These are phyloP conservation scores for Agrypnus murinus DNA, from an alignment of 2,888 invertebrate genomes.

Conservation along the genomic window DNA sequence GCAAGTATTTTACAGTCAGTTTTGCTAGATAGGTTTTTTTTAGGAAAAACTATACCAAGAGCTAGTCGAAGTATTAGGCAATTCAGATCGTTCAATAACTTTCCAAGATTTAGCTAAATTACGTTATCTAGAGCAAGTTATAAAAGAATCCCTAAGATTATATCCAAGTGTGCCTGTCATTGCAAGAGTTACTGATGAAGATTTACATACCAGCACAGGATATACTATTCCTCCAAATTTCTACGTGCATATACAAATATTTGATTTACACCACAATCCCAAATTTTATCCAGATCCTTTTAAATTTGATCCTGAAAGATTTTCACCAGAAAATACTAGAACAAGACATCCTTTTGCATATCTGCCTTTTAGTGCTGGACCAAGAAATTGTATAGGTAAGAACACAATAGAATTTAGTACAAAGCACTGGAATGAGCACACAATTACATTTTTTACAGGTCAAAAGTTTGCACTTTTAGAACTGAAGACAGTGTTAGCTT, in stretches of 20 bases:
- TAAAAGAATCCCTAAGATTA: conserved; percentile 78
- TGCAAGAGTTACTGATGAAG: conserved; percentile 70
- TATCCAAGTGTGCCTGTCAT: conserved; percentile 81
- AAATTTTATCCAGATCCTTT: conserved; percentile 78
- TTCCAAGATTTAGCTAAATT: conserved; percentile 76
- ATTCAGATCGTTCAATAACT: conserved; percentile 71
- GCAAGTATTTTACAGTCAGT: no score
- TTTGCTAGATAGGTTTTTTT: no score
- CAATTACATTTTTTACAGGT: conserved; percentile 70
- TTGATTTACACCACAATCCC: conserved; percentile 78
- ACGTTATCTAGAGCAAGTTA: conserved; percentile 78
- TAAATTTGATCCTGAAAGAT: no score
- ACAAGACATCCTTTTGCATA: no score
- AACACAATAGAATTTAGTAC: background rate
- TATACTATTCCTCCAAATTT: conserved; percentile 72
- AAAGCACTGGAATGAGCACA: background rate
- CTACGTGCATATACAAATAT: conserved; percentile 75
- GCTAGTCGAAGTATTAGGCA: conserved; percentile 70
- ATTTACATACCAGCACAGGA: conserved; percentile 58
- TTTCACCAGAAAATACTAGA: conserved; percentile 75
- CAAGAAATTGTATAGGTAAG: no score
- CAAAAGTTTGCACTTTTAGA: conserved; percentile 80
- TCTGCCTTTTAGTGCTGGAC: no score
- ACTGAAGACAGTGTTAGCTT: conserved; percentile 75
- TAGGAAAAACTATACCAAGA: conserved; percentile 70